Evolutionary conservation across 2,888 invertebrate species (phyloP), one percentile per base, ranked within the genome.

Genomic region (Sphaerophoria taeniata): DNA sequence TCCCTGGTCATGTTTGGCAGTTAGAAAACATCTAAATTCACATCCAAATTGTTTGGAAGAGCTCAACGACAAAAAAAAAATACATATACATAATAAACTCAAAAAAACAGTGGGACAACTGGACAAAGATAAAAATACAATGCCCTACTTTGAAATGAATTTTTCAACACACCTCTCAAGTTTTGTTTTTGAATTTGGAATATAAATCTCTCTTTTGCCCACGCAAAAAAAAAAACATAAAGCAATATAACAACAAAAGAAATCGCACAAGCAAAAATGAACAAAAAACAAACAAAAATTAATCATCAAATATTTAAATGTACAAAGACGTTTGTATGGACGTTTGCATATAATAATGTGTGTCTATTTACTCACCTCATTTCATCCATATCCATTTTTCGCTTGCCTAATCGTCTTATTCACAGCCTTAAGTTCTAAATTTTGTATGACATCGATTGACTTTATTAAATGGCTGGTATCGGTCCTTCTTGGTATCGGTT

Each of bases 351-450:
- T n/a, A n/a, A n/a, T n/a, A n/a, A n/a, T 12, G 31, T 5, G n/a
- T 31, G 11, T 39, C 34, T 47, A 74, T 65, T 51, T 33, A 73
- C 88, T 88, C 87, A 94, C 94, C 93, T 95, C 95, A 89, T 95
- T 95, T 95, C 95, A 95, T 0, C 95, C 95, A 87, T 95, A 95
- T 92, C 94, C 93, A 91, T 96, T 96, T 93, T 95, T 95, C 63
- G 95, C 95, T 89, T 95, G 95, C 61, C 95, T 95, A 80, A 95
- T 95, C 16, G 95, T 95, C 89, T 96, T 95, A 90, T 95, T 96
- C 31, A 95, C 94, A 0, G 95, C 94, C 16, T 94, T 95, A 0
- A 95, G 94, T 88, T 95, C 93, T 87, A 96, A 92, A 34, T 93
- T 93, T 43, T 93, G 92, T 88, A 96, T 94, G 88, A 95, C 94